Evolutionary conservation across 2,888 invertebrate genomes (phyloP), one percentile per base, ranked within the genome.

Genomic region (Napeogenes sylphis): DNA sequence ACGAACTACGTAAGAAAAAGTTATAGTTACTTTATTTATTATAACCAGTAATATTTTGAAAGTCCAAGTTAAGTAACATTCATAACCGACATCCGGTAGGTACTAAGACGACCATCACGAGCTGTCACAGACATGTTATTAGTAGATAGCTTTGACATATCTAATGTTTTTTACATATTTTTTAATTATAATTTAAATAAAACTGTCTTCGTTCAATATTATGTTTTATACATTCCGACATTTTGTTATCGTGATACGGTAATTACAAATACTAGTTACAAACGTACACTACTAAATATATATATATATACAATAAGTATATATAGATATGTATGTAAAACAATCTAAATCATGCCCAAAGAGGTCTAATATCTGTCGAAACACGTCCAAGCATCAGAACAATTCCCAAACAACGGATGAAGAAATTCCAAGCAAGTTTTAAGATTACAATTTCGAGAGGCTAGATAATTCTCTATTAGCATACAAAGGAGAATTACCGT

Each of bases 381-480:
- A 64, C 45, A 61, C 55, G 45, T 33, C 54, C 47, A 56, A 70
- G 64, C 66, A 64, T 70, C 65, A 62, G 57, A 62, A 59, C 75
- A 76, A 77, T 74, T 76, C 76, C 78, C 77, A 73, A 85, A 83
- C 85, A 85, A 84, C 80, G 80, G 84, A 90, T 90, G 89, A 86
- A 90, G 90, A 88, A 90, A 90, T 88, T 87, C 86, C 86, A 82
- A 83, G 84, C 87, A 70, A 83, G 88, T 87, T 86, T 81, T 76
- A 78, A 90, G 90, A 90, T 90, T 89, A 90, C 87, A 87, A 88
- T 90, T 90, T 88, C 83, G 85, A 85, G 81, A 78, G 83, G 85
- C 87, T 90, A 90, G 90, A 90, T 90, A 88, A 90, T 90, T 90
- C 86, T 81, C 81, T 83, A 85, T 88, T 90, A 85, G 88, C 90